phyloP scores from a whole-genome alignment of 2,113 vertebrate species.

The Nycticebus coucang region DNA sequence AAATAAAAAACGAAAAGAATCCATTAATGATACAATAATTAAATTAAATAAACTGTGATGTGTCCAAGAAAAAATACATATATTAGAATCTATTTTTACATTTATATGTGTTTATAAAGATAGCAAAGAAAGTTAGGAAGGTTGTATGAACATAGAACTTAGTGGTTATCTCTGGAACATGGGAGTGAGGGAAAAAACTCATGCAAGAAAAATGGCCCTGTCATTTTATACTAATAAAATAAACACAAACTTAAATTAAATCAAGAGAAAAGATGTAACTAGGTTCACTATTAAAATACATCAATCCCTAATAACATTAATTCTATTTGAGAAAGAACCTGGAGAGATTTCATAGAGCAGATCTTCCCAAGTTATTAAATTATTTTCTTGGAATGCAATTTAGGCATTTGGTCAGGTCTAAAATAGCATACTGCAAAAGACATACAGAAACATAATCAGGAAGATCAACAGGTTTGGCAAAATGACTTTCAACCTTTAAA shows the following conservation, averaged over 20 bases:
- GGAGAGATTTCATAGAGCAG: neutral
- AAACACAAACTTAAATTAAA: neutral
- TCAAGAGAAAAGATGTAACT: neutral
- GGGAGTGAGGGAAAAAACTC: neutral
- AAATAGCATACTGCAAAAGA: neutral
- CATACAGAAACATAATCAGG: neutral
- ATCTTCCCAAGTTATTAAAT: neutral
- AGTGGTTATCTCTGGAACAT: neutral
- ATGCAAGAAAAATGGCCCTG: neutral
- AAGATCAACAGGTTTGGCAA: neutral
- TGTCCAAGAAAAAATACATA: neutral
- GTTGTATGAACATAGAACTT: neutral
- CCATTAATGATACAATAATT: neutral
- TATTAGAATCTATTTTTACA: neutral
- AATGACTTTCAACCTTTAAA: neutral
- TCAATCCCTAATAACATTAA: neutral
- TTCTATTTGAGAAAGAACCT: neutral
- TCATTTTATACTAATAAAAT: neutral
- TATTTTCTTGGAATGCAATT: neutral
- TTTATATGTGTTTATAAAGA: neutral
- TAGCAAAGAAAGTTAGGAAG: neutral
- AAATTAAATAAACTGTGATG: neutral
- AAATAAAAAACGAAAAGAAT: neutral
- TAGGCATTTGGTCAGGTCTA: neutral
- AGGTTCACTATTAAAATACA: neutral